These are phyloP conservation scores for Entomobrya multifasciata DNA, from an alignment of 2,888 invertebrate genomes.

Conservation along the genomic window DNA sequence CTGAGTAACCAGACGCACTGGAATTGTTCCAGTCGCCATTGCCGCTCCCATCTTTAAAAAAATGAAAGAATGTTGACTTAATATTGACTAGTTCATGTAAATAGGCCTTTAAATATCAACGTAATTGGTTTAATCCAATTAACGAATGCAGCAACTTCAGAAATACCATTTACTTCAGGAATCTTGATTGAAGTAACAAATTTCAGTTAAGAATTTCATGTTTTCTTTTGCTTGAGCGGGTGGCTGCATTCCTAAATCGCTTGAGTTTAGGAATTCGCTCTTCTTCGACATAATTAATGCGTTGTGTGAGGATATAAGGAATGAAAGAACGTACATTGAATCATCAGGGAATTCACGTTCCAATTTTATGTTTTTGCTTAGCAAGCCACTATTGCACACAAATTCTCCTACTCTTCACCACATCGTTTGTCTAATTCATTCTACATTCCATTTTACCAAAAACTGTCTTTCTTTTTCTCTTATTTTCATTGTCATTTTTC, in stretches of 20 bases:
- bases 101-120: background rate
- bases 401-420: background rate
- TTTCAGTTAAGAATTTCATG: background rate
- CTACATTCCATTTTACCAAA: background rate
- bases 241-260: background rate
- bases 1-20: conserved; percentile 82
- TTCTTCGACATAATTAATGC: background rate
- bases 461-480: too few species aligned
- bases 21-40: conserved; percentile 82
- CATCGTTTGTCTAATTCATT: background rate
- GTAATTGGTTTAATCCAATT: background rate
- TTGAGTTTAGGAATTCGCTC: background rate
- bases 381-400: background rate
- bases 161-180: conserved; percentile 4
- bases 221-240: background rate
- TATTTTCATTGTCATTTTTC: too few species aligned
- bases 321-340: conserved; percentile 25
- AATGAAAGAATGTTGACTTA: background rate
- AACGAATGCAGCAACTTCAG: too few species aligned
- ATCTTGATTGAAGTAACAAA: background rate
- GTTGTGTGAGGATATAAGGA: background rate
- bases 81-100: background rate
- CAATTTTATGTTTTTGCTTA: background rate
- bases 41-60: conserved; percentile 81
- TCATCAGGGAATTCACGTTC: conserved; percentile 40